These are phyloP conservation scores for Macrotrachela quadricornifera DNA, from an alignment of 1,140 invertebrate species.

Conservation along the genomic window DNA sequence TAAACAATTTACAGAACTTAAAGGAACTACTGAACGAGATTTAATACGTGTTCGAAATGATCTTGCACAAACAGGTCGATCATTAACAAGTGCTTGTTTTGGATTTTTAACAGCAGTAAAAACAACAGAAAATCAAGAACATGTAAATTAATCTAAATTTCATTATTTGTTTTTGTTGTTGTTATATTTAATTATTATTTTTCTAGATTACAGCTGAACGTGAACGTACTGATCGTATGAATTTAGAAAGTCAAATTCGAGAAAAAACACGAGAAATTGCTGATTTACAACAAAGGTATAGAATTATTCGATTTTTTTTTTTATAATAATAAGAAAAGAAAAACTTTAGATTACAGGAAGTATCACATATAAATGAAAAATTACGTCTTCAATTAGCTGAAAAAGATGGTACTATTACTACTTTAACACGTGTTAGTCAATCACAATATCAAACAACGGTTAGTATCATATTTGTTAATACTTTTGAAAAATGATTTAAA, in stretches of 20 bases:
- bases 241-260: constrained; percentile 21
- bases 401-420: constrained; percentile 19
- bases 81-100: constrained; percentile 27
- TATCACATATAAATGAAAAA: constrained; percentile 23
- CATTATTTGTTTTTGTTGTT: too few species aligned
- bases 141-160: constrained; percentile 13
- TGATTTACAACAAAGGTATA: constrained; percentile 10
- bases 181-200: too few species aligned
- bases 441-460: too few species aligned
- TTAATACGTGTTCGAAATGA: constrained; percentile 50
- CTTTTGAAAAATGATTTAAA: too few species aligned
- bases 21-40: constrained; percentile 60
- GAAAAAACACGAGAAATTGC: constrained; percentile 20
- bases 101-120: constrained; percentile 24
- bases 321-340: neutral
- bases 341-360: constrained; percentile 1
- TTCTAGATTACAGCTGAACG: neutral
- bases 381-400: constrained; percentile 24
- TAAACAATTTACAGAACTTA: constrained; percentile 51
- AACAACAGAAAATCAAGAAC: constrained; percentile 20
- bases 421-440: constrained; percentile 14
- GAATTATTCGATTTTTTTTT: constrained; percentile 1
- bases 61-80: constrained; percentile 36
- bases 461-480: too few species aligned
- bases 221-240: constrained; percentile 18